A percentile compares a stretch with the other conserved stretches of the same genome.
phyloP scores from a whole-genome alignment of 23 tunicate species.

The Oikopleura dioica region DNA sequence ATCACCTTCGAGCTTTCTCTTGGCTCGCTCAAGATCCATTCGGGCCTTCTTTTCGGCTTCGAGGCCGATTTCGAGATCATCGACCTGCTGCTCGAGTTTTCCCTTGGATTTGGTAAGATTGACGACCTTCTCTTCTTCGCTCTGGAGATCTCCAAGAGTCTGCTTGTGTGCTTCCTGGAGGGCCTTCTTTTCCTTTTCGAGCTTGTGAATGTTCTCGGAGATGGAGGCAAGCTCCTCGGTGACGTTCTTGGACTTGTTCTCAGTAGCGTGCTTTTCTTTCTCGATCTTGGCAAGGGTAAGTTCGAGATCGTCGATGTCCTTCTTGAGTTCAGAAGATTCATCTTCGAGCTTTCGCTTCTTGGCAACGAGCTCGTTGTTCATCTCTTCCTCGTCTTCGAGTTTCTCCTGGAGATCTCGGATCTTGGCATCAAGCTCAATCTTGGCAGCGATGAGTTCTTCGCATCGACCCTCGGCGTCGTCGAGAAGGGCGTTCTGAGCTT shows the following conservation, averaged over 20 bases:
- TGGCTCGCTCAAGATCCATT: slow-evolving; percentile 69
- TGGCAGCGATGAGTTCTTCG: too few species aligned
- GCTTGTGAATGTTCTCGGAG: slow-evolving; percentile 44
- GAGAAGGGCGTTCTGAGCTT: too few species aligned
- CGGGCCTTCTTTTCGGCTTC: slow-evolving; percentile 96
- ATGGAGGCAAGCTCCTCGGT: slow-evolving; percentile 38
- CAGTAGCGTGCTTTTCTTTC: slow-evolving; percentile 65
- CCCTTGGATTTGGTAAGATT: slow-evolving; percentile 74
- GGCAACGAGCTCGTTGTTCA: slow-evolving; percentile 52
- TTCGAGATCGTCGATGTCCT: slow-evolving; percentile 78
- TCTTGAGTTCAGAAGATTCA: slow-evolving; percentile 60
- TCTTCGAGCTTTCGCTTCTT: slow-evolving; percentile 73
- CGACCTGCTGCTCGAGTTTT: slow-evolving; percentile 15
- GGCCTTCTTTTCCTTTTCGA: slow-evolving; percentile 59
- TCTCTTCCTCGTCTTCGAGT: slow-evolving; percentile 69
- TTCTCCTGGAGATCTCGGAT: slow-evolving; percentile 52
- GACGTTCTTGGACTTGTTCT: slow-evolving; percentile 54
- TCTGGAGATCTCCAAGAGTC: slow-evolving; percentile 81
- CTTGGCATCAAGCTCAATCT: slow-evolving; percentile 77
- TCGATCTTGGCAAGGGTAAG: slow-evolving; percentile 67
- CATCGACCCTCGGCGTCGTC: too few species aligned
- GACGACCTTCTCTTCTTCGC: slow-evolving; percentile 93
- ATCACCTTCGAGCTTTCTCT: slow-evolving; percentile 90
- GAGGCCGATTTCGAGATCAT: slow-evolving; percentile 37
- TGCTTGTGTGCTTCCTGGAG: slow-evolving; percentile 21